Base-by-base conservation (phyloP, 2,797 vertebrate species). In the Denticeps clupeoides region DNA sequence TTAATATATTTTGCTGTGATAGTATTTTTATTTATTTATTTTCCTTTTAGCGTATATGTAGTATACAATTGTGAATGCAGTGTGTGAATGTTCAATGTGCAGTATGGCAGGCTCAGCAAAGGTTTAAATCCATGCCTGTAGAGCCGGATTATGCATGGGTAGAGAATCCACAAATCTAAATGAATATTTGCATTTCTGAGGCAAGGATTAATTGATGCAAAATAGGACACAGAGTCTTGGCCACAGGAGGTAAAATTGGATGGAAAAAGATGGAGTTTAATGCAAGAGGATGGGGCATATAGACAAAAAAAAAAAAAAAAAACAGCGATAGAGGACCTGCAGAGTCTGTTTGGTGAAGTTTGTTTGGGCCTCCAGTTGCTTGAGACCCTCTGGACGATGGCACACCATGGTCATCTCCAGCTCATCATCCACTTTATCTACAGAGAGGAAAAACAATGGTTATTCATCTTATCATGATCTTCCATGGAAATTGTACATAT, bases 381-480 rank as follows among this genome's bases (percentile, higher is more conserved):
- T 86, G 60, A 90, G 69, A 37, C 87, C 86, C 68, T 89, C 88
- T 0, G 87, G 88, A 56, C 88, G 81, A 51, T 88, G 79, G 68
- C 86, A 88, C 37, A 89, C 86, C 42, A 83, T 87, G 44, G 87
- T 80, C 84, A 89, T 89, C 74, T 90, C 87, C 72, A 89, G 47
- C 63, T 90, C 87, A 70, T 90, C 87, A 69, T 90, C 87, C 48
- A 86, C 65, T 69, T 89, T 90, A 73, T 89, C 88, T 90, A 69
- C 55, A 80, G 79, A 61, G 58, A 43, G 15, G 12, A 25, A 7
- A 4, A 22, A 43, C 10, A 7, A 45, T 16, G 9, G 8, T 46
- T 12, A 46, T n/a, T n/a, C n/a, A n/a, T n/a, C n/a, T n/a, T n/a
- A n/a, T n/a, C n/a, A n/a, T n/a, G n/a, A n/a, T n/a, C n/a, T n/a